Conservation (phyloP, 2,888 invertebrate species). For the Octonoba sinensis region DNA sequence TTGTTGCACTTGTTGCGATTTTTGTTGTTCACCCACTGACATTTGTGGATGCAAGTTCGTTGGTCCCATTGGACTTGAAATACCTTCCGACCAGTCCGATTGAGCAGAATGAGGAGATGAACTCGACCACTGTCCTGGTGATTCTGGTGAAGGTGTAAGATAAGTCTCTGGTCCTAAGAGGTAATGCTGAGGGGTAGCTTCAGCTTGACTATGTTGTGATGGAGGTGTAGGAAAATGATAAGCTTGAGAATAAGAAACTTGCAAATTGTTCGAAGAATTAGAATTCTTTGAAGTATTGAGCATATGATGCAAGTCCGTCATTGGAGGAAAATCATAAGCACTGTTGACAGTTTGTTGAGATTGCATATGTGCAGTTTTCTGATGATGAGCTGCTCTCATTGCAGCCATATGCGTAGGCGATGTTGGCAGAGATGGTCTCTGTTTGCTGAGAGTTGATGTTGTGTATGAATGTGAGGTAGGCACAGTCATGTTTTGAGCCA, state of each 20-base stretch:
- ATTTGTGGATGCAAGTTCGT: slow-evolving; percentile 50
- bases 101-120: slow-evolving; percentile 91
- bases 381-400: slow-evolving; percentile 89
- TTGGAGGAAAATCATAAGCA: slow-evolving; percentile 71
- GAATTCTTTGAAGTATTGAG: slow-evolving; percentile 69
- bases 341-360: slow-evolving; percentile 42
- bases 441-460: slow-evolving; percentile 79
- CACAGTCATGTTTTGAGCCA: slow-evolving; percentile 47
- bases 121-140: slow-evolving; percentile 95
- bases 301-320: slow-evolving; percentile 65
- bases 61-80: slow-evolving; percentile 78
- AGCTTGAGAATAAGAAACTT: slow-evolving; percentile 45
- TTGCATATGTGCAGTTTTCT: slow-evolving; percentile 67
- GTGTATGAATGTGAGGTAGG: slow-evolving; percentile 56
- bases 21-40: slow-evolving; percentile 53
- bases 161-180: slow-evolving; percentile 84
- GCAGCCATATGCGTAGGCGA: slow-evolving; percentile 97
- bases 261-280: slow-evolving; percentile 41
- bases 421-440: slow-evolving; percentile 90
- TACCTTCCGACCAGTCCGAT: slow-evolving; percentile 95
- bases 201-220: slow-evolving; percentile 80
- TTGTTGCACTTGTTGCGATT: slow-evolving; percentile 55
- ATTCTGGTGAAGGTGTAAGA: slow-evolving; percentile 95
- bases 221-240: slow-evolving; percentile 85
- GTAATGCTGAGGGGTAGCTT: slow-evolving; percentile 80